Base-by-base conservation (phyloP, 1,140 invertebrate species). In the Choristoneura fumiferana region DNA sequence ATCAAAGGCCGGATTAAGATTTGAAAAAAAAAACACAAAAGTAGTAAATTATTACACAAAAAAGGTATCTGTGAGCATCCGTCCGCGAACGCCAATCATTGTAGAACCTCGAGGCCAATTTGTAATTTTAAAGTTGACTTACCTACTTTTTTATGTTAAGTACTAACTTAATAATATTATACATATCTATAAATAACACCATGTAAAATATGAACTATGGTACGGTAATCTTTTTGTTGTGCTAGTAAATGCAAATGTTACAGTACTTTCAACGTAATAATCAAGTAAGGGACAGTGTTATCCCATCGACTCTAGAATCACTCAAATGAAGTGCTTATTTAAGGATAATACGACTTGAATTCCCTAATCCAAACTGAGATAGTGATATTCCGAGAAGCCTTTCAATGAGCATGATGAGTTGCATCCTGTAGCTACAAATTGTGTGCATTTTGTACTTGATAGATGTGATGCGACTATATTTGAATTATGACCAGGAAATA, bases 391-490 rank as follows among this genome's bases (percentile, higher is more conserved):
- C 70, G 68, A 73, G 76, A 76, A 73, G 72, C 68, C 72, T 57
- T 65, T 81, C 67, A 82, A 81, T 80, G 72, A 62, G 60, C 58
- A 63, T 76, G 69, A 84, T 82, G 70, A 71, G 73, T 61, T 69
- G 73, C 80, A 81, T 81, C 79, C 80, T 85, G 80, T 29, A 6
- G 22, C 22, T 29, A 29, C 22, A 29, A 29, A 29, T 29, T 29
- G 22, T 29, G 58, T 71, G 73, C 73, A 81, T 62, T 69, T 75
- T 67, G 62, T 67, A 59, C 71, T 76, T 76, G 77, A 80, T 79
- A 79, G 75, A 76, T 83, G 73, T 57, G 61, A 70, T 29, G 22
- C 2, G 22, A 29, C 22, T 29, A 29, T 2, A 29, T 29, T 6
- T n/a, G n/a, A n/a, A 72, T 69, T 60, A 62, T 52, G 70, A 69